Base-by-base conservation (phyloP, 2,113 vertebrate genomes). In the Leptodactylus fuscus region DNA sequence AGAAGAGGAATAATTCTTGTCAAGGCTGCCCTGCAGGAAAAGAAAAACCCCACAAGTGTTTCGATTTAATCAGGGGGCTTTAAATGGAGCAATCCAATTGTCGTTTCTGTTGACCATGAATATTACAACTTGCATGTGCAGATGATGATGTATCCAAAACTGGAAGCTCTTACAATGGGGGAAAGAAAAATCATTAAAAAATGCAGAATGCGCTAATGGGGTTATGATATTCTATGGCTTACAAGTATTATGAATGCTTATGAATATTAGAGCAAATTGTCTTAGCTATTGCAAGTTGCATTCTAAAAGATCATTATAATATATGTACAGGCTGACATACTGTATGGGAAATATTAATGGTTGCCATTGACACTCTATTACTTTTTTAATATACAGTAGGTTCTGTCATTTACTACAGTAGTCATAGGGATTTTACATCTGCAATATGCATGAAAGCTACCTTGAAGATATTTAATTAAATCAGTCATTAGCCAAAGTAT, bases 401-500 rank as follows among this genome's bases (percentile, higher is more conserved):
- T 44, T 5, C 41, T 44, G 16, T 32, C 6, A 1, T 67, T 67
- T 34, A 34, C 1, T 18, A 3, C 36, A 36, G 7, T 38, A 36
- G 38, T 69, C 65, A 38, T 69, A 38, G 32, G 7, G 32, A 69
- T 69, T 69, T 67, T 2, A 8, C 16, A 38, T 9, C 18, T 69
- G 18, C 18, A 38, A 38, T 34, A 69, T 69, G 22, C n/a, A 69
- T 38, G 32, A 16, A 38, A 34, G 15, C 8, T 69, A 69, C 34
- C 65, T 69, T 38, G 32, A 69, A 69, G 32, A 69, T 34, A 76
- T 51, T 76, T 76, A 15, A 76, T 34, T 32, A 76, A 55, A 36
- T 41, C 29, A 51, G 51, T 55, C 29, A 79, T 41, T 80, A 41
- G 5, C 36, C 32, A 78, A 78, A 38, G 53, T 60, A 62, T 58